Conservation (phyloP, 30 jellyfish, hydroid and myxozoan genomes). For the Catostylus mosaicus region DNA sequence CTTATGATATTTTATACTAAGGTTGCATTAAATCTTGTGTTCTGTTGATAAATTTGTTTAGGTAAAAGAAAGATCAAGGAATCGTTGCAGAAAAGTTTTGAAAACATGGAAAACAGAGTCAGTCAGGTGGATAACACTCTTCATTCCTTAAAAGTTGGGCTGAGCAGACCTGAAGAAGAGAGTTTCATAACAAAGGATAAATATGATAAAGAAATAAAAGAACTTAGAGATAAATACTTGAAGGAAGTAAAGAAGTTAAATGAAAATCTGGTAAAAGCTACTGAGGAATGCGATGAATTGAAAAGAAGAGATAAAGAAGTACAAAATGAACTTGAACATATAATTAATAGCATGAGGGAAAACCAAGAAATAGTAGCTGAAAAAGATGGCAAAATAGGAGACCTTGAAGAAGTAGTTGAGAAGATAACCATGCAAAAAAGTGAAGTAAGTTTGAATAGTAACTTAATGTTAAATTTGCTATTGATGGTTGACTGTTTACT, state of each 20-base stretch:
- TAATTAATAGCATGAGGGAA: conserved; percentile 48
- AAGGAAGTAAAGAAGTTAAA: conserved; percentile 28
- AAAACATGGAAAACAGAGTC: conserved; percentile 67
- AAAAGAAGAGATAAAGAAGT: conserved; percentile 37
- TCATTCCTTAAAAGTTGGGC: conserved; percentile 54
- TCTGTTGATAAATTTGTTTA: not conserved
- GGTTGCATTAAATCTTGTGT: too few relatives aligned
- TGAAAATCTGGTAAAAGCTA: conserved; percentile 17
- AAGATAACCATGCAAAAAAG: conserved; percentile 30
- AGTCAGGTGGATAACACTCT: conserved; percentile 63
- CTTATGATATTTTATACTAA: too few relatives aligned
- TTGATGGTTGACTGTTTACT: not conserved
- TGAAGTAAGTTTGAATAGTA: conserved; percentile 35
- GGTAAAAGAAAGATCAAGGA: conserved; percentile 15
- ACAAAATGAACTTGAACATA: conserved; percentile 21
- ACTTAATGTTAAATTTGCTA: not conserved
- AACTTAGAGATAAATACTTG: conserved; percentile 17
- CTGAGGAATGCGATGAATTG: conserved; percentile 34
- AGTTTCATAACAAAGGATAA: conserved; percentile 7
- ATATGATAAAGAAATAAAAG: conserved; percentile 12
- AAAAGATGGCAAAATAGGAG: conserved; percentile 13
- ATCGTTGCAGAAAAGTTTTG: conserved; percentile 35
- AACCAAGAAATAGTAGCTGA: conserved; percentile 17
- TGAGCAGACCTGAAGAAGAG: conserved; percentile 54
- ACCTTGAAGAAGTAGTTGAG: conserved; percentile 46